Evolutionary conservation across 2,888 invertebrate genomes (phyloP), one percentile per base, ranked within the genome.

Genomic region (Melipona bicolor): DNA sequence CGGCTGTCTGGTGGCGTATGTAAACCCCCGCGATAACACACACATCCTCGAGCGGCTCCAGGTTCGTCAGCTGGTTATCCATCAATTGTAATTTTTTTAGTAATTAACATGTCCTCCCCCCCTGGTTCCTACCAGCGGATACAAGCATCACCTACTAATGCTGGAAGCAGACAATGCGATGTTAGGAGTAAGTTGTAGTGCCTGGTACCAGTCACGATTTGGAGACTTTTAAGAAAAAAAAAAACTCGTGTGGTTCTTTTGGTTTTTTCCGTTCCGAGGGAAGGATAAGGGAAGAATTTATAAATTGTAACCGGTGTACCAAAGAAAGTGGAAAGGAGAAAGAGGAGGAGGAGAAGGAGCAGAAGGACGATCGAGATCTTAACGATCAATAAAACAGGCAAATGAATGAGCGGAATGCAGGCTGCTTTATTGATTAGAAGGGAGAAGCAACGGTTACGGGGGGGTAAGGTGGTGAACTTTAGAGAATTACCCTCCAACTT

Each of bases 341-440:
- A 79, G 79, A 78, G 76, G 56, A 88, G 81, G 79, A 77, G 79
- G 61, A 76, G 70, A 79, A 79, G 77, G 74, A 77, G 73, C 62
- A 9, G 43, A 43, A 86, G 80, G 81, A 88, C 85, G 79, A 83
- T 83, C 74, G 73, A 64, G 82, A 87, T 85, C 83, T 88, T 83
- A 77, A 84, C 71, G 84, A 88, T 89, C 91, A 87, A 92, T 93
- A 91, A 91, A 89, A 90, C 87, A 89, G 87, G 87, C 91, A 91
- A 94, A 94, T 94, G 94, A 94, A 94, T 93, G 95, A 96, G 96
- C 96, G 96, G 97, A 95, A 98, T 98, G 98, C 98, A 98, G 97
- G 98, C 98, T 96, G 98, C 98, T 96, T 97, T 98, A 96, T 97
- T 98, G 96, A 97, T 98, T 96, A 97, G 98, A 96, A 96, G 97